Evolutionary conservation across 2,113 vertebrate genomes (phyloP), one percentile per base, ranked within the genome.

Genomic region (Platanista minor): DNA sequence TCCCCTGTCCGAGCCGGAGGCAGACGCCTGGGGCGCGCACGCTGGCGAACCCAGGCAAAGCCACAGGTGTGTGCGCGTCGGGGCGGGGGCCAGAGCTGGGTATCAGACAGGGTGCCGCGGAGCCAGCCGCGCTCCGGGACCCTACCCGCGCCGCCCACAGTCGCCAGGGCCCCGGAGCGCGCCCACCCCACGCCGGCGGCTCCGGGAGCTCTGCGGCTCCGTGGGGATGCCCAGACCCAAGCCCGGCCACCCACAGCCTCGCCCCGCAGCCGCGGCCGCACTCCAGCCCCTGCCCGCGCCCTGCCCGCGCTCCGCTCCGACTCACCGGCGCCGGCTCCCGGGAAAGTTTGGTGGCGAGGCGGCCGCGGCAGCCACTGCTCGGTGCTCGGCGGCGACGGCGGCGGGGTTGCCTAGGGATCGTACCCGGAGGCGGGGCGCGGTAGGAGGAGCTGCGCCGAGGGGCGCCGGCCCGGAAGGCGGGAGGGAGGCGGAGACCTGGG

Each of bases 291-390:
- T 59, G 69, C 54, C 67, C 18, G 43, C 8, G 14, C 43, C 5
- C 39, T 61, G 57, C 25, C 74, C 29, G 74, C 46, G 20, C 74
- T 54, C 54, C 2, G 43, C 62, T 3, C 75, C 20, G 83, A 97
- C 97, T 97, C 94, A 97, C 97, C 97, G 1, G 67, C 18, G 33
- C 89, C 43, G 33, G 95, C 86, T 90, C 96, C 87, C 1, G 89
- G 91, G 94, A 97, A 98, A 97, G 96, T 98, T 97, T 97, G 78
- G 94, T 6, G 80, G 80, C 15, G 46, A 18, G 27, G 81, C 39
- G 29, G 25, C 69, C 2, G 46, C 39, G 36, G 90, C 17, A 1
- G 93, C 72, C 96, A 31, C 66, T 43, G 74, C 62, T 67, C 8
- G 3, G 71, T 12, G 97, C 69, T 46, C 29, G 2, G 57, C 23